Evolutionary conservation across 2,888 invertebrate genomes (phyloP).

Genomic region (Brachyptera putata): DNA sequence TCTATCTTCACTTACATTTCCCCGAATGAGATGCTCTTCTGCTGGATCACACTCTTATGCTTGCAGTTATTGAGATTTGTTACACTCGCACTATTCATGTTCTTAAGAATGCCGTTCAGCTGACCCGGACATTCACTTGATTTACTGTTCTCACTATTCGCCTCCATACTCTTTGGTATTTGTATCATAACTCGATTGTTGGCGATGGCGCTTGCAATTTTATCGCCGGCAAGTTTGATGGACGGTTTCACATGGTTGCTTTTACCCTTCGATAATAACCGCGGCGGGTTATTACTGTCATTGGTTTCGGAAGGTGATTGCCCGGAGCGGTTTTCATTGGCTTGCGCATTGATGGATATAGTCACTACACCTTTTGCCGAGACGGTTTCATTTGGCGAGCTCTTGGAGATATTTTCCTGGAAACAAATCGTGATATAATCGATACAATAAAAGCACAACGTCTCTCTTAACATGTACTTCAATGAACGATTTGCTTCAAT

Average conservation of each 20-base stretch:
- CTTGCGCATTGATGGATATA: slow-evolving; percentile 27
- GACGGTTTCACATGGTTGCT: too few relatives aligned
- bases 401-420: not conserved
- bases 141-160: not conserved
- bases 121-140: slow-evolving; percentile 29
- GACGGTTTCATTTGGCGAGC: not conserved
- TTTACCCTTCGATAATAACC: too few relatives aligned
- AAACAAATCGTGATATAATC: too few relatives aligned
- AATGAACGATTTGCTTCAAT: too few relatives aligned
- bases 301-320: too few relatives aligned
- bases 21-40: slow-evolving; percentile 49
- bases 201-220: slow-evolving; percentile 3
- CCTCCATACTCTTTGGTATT: not conserved
- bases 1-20: slow-evolving; percentile 46
- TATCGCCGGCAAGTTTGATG: too few relatives aligned
- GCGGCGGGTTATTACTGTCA: too few relatives aligned
- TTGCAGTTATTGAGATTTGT: slow-evolving; percentile 27
- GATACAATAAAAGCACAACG: too few relatives aligned
- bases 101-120: slow-evolving; percentile 53
- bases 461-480: too few relatives aligned
- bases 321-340: too few relatives aligned
- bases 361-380: slow-evolving; percentile 27
- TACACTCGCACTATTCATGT: slow-evolving; percentile 37
- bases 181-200: not conserved
- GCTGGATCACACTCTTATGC: slow-evolving; percentile 39